These are phyloP conservation scores for Drosophila ercepeae DNA, from an alignment of 1,140 invertebrate genomes.

Conservation along the genomic window DNA sequence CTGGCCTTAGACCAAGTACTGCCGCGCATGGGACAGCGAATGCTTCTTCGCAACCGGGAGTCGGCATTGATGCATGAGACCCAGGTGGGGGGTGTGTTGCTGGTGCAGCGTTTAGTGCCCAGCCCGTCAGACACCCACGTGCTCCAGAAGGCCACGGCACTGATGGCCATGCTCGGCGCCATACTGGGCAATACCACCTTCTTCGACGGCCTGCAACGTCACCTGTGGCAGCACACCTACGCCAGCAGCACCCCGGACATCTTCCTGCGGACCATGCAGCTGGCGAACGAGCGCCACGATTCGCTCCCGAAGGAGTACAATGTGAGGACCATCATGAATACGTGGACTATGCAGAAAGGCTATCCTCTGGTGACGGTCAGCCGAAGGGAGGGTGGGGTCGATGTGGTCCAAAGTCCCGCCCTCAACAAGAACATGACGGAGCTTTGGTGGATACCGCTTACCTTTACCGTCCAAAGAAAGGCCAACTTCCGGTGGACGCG, in stretches of 20 bases:
- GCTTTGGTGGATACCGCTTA: conserved; percentile 86
- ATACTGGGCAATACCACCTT: conserved; percentile 91
- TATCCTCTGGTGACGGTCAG: conserved; percentile 90
- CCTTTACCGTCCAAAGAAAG: conserved; percentile 86
- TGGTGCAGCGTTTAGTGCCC: background rate
- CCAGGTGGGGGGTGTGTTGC: conserved; percentile 95
- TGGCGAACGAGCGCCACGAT: conserved; percentile 83
- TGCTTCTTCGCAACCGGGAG: conserved; percentile 93
- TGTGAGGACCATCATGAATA: conserved; percentile 89
- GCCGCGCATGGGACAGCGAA: conserved; percentile 90
- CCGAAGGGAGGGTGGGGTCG: conserved; percentile 83
- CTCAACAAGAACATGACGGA: conserved; percentile 38
- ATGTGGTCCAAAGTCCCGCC: conserved; percentile 84
- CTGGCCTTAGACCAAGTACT: conserved; percentile 90
- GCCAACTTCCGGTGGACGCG: conserved; percentile 86
- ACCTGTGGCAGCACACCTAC: conserved; percentile 86
- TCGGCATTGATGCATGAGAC: conserved; percentile 93
- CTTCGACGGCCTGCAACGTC: conserved; percentile 87
- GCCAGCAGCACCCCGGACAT: conserved; percentile 90
- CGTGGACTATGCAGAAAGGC: conserved; percentile 91
- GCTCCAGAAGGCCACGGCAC: conserved; percentile 93
- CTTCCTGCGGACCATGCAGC: conserved; percentile 89
- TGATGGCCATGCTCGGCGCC: conserved; percentile 93
- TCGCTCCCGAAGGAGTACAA: conserved; percentile 84
- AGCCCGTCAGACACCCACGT: conserved; percentile 31